phyloP scores from a whole-genome alignment of 2,888 invertebrate species.

The Neoascia interrupta region DNA sequence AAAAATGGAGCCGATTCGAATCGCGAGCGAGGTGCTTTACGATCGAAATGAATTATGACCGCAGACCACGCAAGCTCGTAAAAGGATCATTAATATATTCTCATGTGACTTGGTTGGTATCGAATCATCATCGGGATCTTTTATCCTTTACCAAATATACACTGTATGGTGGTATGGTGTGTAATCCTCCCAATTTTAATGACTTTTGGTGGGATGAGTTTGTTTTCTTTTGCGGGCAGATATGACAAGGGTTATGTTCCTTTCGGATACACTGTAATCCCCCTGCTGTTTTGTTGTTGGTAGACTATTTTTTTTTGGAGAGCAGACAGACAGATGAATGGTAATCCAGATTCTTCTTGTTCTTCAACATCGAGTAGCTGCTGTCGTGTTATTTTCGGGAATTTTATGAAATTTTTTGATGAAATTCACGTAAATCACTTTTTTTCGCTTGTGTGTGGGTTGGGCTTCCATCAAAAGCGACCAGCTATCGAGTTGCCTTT shows the following conservation, averaged over 20 bases:
- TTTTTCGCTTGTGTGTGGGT: slow-evolving; percentile 50
- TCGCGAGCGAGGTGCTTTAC: slow-evolving; percentile 72
- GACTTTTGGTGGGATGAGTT: slow-evolving; percentile 43
- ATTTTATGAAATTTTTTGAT: slow-evolving; percentile 63
- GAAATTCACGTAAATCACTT: slow-evolving; percentile 68
- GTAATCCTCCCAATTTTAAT: slow-evolving; percentile 34
- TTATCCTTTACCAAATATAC: slow-evolving; percentile 2
- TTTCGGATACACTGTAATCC: slow-evolving; percentile 16
- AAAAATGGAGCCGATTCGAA: slow-evolving; percentile 43
- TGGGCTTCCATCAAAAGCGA: too few relatives aligned
- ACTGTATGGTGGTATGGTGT: background rate
- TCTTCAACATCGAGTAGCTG: too few relatives aligned
- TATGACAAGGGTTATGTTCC: slow-evolving; percentile 41
- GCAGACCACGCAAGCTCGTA: slow-evolving; percentile 76
- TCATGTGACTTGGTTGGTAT: slow-evolving; percentile 9
- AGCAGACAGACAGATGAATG: slow-evolving; percentile 59
- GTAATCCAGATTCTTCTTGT: slow-evolving; percentile 29
- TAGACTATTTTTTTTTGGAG: too few relatives aligned
- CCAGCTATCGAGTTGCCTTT: too few relatives aligned
- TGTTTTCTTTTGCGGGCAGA: slow-evolving; percentile 2
- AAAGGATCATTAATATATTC: slow-evolving; percentile 78
- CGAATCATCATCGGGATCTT: slow-evolving; percentile 34
- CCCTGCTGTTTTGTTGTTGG: slow-evolving; percentile 53
- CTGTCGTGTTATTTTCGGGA: slow-evolving; percentile 19
- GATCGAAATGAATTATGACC: slow-evolving; percentile 77